Evolutionary conservation across 2,888 invertebrate species (phyloP).

Genomic region (Lepidochrysops patricia): DNA sequence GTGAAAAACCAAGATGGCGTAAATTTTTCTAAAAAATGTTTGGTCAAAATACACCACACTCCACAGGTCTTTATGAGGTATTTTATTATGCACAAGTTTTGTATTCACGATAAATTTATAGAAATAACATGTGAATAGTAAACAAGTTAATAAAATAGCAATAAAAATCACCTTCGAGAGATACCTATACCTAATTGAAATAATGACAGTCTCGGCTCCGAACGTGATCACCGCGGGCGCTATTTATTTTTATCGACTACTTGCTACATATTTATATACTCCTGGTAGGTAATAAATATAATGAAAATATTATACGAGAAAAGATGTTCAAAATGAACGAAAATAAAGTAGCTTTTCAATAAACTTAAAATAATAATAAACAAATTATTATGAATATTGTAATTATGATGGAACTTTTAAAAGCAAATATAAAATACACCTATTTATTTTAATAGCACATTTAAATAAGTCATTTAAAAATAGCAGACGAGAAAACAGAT

Average conservation of each 20-base stretch:
- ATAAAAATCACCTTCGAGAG: background rate
- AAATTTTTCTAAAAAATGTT: too few species aligned
- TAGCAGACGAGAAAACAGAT: background rate
- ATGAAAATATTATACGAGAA: background rate
- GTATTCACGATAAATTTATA: background rate
- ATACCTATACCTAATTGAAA: conserved; percentile 9
- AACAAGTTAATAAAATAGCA: background rate
- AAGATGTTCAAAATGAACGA: background rate
- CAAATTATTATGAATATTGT: too few species aligned
- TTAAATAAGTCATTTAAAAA: background rate
- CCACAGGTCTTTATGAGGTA: too few species aligned
- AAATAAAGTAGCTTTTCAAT: background rate
- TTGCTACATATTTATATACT: background rate
- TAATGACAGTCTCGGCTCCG: background rate
- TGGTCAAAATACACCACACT: too few species aligned
- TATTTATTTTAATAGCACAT: background rate
- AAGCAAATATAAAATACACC: background rate
- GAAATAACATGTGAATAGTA: background rate
- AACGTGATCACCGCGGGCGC: conserved; percentile 3
- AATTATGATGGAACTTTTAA: background rate
- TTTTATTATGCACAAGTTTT: background rate
- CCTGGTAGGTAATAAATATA: background rate
- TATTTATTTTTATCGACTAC: conserved; percentile 2
- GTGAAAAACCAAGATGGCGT: too few species aligned
- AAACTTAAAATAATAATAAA: conserved; percentile 31